These are phyloP conservation scores for Vesta saturnalis DNA, from an alignment of 2,888 invertebrate species.

Conservation along the genomic window DNA sequence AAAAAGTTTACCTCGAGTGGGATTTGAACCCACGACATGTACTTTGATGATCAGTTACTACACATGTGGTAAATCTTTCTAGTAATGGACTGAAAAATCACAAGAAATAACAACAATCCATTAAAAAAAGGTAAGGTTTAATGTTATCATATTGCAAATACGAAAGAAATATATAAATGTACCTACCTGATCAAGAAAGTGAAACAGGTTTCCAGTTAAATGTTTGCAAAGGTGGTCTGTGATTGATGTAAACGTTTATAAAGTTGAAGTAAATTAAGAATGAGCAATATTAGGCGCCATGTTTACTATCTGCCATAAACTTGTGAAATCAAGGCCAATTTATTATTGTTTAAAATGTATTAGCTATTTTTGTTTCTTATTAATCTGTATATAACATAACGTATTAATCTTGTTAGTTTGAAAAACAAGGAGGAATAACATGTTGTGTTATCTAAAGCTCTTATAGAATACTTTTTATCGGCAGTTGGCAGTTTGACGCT, in stretches of 20 bases:
- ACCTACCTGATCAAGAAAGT: not conserved
- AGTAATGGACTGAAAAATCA: no score
- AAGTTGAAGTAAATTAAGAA: constrained; percentile 21
- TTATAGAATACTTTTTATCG: constrained; percentile 34
- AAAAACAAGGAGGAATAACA: constrained; percentile 36
- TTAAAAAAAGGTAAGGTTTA: not conserved
- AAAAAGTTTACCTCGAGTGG: no score
- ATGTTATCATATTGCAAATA: not conserved
- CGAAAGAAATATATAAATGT: not conserved
- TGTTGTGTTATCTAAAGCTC: constrained; percentile 36
- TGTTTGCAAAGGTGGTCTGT: constrained; percentile 29
- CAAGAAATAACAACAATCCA: no score
- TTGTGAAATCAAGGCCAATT: not conserved
- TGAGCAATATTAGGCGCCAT: constrained; percentile 19
- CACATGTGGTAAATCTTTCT: no score
- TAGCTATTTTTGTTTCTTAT: not conserved
- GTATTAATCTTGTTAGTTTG: constrained; percentile 30
- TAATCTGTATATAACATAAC: constrained; percentile 20
- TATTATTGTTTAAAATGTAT: constrained; percentile 1
- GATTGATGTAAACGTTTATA: constrained; percentile 26
- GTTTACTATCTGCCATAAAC: not conserved
- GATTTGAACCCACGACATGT: no score
- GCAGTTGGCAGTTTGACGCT: constrained; percentile 39
- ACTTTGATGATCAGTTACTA: no score
- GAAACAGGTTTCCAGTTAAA: constrained; percentile 32